Conservation (phyloP, 2,113 vertebrate species). For the Phaethornis superciliosus region DNA sequence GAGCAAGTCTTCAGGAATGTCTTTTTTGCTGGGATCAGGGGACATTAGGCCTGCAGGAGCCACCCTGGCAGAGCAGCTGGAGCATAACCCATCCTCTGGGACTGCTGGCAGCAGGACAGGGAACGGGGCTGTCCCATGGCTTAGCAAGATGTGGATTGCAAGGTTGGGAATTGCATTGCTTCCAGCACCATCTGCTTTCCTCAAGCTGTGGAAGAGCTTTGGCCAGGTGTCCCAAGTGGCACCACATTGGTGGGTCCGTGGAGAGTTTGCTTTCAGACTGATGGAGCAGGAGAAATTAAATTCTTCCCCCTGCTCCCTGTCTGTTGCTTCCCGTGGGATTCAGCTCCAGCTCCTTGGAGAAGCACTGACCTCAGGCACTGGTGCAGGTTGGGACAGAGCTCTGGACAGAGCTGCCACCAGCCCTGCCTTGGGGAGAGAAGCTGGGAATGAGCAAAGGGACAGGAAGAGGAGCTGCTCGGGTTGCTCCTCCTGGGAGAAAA, state of each 20-base stretch:
- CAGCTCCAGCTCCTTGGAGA: not conserved
- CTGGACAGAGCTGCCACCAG: not conserved
- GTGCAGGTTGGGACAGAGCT: not conserved
- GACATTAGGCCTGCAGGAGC: not conserved
- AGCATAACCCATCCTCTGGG: not conserved
- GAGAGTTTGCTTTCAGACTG: not conserved
- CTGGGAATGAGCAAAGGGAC: not conserved
- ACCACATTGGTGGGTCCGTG: rapidly evolving
- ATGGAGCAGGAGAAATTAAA: not conserved
- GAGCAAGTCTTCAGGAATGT: not conserved
- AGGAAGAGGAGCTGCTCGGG: not conserved
- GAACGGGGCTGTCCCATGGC: not conserved
- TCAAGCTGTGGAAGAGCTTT: not conserved
- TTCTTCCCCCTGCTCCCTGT: not conserved
- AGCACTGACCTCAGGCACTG: not conserved
- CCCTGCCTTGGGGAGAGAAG: not conserved
- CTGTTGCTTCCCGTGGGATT: not conserved
- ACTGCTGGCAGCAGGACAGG: not conserved
- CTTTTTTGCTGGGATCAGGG: not conserved
- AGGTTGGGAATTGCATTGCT: not conserved
- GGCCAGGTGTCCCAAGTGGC: not conserved
- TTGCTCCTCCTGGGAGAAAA: not conserved
- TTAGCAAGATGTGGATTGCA: not conserved
- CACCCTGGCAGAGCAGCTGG: not conserved
- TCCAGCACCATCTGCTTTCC: not conserved